Percentiles rank a stretch among this genome's conserved stretches.
Conservation (phyloP, 2,888 invertebrate species). For the Rhagonycha fulva region DNA sequence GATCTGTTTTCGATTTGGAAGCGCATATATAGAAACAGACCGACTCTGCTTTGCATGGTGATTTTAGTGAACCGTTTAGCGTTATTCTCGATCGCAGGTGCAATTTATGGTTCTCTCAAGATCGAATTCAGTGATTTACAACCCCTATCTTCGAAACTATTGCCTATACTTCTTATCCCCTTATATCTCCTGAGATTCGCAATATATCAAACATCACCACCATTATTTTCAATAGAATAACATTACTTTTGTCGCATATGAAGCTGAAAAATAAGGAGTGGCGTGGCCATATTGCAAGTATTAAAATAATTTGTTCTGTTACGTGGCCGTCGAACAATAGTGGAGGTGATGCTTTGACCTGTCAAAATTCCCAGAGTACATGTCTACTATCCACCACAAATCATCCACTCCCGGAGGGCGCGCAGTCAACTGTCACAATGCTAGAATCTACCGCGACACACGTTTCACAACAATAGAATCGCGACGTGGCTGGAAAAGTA, state of each 20-base stretch:
- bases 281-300: conserved; percentile 22
- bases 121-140: conserved; percentile 56
- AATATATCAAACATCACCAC: conserved; percentile 54
- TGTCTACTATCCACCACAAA: conserved; percentile 44
- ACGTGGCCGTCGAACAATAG: conserved; percentile 9
- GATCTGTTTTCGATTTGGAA: conserved; percentile 48
- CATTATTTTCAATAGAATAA: conserved; percentile 48
- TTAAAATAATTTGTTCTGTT: conserved; percentile 11
- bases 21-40: conserved; percentile 37
- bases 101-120: conserved; percentile 56
- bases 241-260: conserved; percentile 48
- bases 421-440: conserved; percentile 53
- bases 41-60: conserved; percentile 47
- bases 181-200: conserved; percentile 52
- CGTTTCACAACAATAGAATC: conserved; percentile 56
- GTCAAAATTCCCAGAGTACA: conserved; percentile 36
- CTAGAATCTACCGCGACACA: conserved; percentile 53
- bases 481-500: conserved; percentile 55
- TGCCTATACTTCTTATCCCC: conserved; percentile 54
- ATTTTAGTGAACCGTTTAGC: conserved; percentile 48
- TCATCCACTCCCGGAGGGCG: conserved; percentile 47
- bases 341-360: conserved; percentile 38
- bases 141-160: conserved; percentile 55
- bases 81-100: conserved; percentile 54
- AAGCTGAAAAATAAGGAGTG: conserved; percentile 26